Evolutionary conservation across 2,888 invertebrate species (phyloP).

Genomic region (Acheta domesticus): DNA sequence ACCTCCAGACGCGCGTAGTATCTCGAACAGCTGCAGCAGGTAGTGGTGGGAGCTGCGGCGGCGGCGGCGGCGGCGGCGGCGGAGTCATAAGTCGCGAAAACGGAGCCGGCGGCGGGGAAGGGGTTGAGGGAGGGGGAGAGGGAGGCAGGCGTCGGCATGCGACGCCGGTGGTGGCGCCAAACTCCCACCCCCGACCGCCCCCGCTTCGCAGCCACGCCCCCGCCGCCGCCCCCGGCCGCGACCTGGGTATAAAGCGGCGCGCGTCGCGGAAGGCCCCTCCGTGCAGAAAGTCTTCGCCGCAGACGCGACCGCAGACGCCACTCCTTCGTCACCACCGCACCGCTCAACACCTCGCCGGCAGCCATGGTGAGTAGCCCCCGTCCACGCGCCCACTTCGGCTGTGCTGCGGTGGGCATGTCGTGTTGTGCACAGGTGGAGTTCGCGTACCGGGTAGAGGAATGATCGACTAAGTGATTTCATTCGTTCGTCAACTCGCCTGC

Average conservation of each 20-base stretch:
- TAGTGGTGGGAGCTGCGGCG: too few species aligned
- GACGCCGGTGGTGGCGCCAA: neutral
- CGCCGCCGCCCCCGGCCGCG: neutral
- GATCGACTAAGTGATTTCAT: too few species aligned
- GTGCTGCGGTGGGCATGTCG: neutral
- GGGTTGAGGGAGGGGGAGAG: too few species aligned
- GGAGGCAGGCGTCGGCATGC: neutral
- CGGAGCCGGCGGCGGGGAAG: too few species aligned
- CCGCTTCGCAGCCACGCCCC: neutral
- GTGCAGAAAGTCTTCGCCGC: neutral
- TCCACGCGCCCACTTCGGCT: too few species aligned
- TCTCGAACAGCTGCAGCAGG: too few species aligned
- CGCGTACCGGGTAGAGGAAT: neutral
- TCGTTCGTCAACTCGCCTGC: too few species aligned
- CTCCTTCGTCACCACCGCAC: neutral
- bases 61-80: too few species aligned
- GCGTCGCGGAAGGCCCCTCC: neutral
- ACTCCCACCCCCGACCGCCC: neutral
- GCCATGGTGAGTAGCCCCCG: neutral
- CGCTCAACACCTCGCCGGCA: neutral
- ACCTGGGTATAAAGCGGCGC: neutral
- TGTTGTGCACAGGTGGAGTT: neutral
- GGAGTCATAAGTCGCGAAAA: too few species aligned
- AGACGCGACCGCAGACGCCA: neutral
- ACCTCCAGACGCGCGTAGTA: too few species aligned